Base-by-base conservation (phyloP, 2,888 invertebrate species). In the Fragum whitleyi region DNA sequence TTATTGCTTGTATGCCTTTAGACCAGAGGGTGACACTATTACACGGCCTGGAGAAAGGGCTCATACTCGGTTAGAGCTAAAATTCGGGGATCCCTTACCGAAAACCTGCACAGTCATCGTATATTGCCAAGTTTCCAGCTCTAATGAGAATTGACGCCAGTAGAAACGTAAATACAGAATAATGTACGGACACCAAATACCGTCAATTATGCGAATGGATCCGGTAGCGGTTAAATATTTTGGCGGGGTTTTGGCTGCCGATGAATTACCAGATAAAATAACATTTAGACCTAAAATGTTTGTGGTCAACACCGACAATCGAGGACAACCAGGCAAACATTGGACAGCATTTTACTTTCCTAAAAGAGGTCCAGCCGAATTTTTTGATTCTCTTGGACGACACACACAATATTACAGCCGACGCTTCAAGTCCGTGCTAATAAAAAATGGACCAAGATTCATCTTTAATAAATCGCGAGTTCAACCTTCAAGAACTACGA, bases 321-420 rank as follows among this genome's bases (percentile, higher is more conserved):
- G 57, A 5, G 16, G 29, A 6, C 29, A 29, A 29, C 53, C 65
- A 3, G 70, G 74, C 16, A 57, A 70, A 39, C 75, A 71, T 21
- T 79, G 79, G 79, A 59, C 67, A 57, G 26, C 59, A 26, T 70
- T 79, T 62, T 70, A 74, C 62, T 79, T 79, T 74, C 42, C 62
- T 1, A 39, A 2, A 1, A 19, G 39, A 6, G 79, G 69, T 51
- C 72, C 80, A 23, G n/a, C 26, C 53, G 80, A 80, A 69, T 79
- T 67, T 39, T 80, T 80, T 57, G 80, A 80, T 69, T 80, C 80
- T 0, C 51, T 69, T 5, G 80, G 80, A 3, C 19, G 53, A 21
- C n/a, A 67, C 14, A 74, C 79, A 2, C 21, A 26, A 7, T 6
- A 53, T 53, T 77, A 77, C 57, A 32, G 23, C 23, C 21, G 73